These are phyloP conservation scores for Stichopus chloronotus DNA, from an alignment of 35 echinoderm and acorn worm species.

Conservation along the genomic window DNA sequence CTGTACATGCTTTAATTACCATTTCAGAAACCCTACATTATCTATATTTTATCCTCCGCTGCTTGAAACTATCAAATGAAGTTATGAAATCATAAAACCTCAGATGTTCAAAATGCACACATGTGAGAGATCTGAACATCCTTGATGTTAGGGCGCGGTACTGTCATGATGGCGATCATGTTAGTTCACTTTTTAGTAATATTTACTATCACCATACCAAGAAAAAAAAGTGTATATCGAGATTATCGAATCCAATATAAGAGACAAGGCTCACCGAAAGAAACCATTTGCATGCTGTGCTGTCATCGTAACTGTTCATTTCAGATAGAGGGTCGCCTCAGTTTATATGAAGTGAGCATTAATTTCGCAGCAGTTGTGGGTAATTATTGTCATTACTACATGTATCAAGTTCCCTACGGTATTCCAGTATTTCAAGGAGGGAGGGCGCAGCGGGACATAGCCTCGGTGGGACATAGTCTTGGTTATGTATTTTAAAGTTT, in stretches of 20 bases:
- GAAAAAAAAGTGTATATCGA: background rate
- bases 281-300: background rate
- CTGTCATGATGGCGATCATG: background rate
- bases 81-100: too few species aligned
- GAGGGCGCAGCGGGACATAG: background rate
- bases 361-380: background rate
- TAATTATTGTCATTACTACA: background rate
- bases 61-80: too few species aligned
- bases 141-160: too few species aligned
- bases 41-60: too few species aligned
- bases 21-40: too few species aligned
- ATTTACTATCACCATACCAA: background rate
- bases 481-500: conserved; percentile 36
- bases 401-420: background rate
- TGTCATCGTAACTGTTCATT: background rate
- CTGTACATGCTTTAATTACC: too few species aligned
- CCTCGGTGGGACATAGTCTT: background rate
- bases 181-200: background rate
- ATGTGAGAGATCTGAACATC: too few species aligned
- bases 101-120: too few species aligned
- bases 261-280: background rate
- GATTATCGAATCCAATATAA: background rate
- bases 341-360: background rate
- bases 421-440: background rate
- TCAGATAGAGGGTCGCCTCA: background rate